These are phyloP conservation scores for Enteromius trimaculatus DNA, from an alignment of 2,797 vertebrate species.

Conservation along the genomic window DNA sequence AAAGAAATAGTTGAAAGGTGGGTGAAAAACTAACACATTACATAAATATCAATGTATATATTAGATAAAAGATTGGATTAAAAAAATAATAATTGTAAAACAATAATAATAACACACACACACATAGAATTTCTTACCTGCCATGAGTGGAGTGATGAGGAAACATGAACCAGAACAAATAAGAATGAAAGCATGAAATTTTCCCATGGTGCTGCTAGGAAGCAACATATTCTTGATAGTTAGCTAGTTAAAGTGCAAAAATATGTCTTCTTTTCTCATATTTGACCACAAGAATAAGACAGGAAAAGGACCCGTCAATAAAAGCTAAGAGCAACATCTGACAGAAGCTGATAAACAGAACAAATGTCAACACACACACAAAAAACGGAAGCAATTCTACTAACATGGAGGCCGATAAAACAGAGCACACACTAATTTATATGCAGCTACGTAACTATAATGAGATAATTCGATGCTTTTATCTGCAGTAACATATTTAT, in stretches of 20 bases:
- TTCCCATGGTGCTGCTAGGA: conserved; percentile 68
- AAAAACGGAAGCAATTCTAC: conserved; percentile 5
- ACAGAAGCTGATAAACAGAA: conserved; percentile 43
- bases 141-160: conserved; percentile 46
- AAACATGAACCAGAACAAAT: conserved; percentile 49
- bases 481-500: conserved; percentile 1
- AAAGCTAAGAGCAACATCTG: conserved; percentile 4
- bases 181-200: conserved; percentile 63
- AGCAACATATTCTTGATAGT: neutral
- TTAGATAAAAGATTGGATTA: neutral
- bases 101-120: neutral
- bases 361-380: conserved; percentile 1
- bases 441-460: neutral
- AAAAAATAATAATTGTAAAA: neutral
- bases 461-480: neutral
- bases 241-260: neutral
- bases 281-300: neutral
- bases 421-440: neutral
- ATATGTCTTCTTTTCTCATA: neutral
- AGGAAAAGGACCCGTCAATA: neutral
- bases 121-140: conserved; percentile 45
- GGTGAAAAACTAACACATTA: neutral
- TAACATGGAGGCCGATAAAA: conserved; percentile 2
- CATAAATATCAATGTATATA: neutral
- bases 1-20: neutral